Evolutionary conservation across 2,797 vertebrate genomes (phyloP), one percentile per base, ranked within the genome.

Genomic region (Aratinga solstitialis): DNA sequence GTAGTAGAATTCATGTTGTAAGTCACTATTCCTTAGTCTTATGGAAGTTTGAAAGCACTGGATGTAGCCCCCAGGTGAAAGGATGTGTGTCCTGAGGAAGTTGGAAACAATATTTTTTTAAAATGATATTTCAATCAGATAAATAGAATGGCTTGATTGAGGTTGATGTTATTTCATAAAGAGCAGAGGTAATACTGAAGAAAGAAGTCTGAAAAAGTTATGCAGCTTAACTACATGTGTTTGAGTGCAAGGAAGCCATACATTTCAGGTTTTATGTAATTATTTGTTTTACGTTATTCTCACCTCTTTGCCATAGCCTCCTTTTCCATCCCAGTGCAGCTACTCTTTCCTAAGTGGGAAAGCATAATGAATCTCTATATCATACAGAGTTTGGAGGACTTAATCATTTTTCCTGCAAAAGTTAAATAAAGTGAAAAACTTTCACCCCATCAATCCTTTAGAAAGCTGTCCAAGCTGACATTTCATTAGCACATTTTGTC

Each of bases 401-500:
- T 98, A 97, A 40, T 98, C 94, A 98, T 98, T 98, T 98, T 98
- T 98, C 94, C 96, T 97, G 95, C 93, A 98, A 97, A 98, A 98
- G 98, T 98, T 98, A 98, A 98, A 98, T 98, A 98, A 98, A 98
- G 98, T 97, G 95, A 97, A 98, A 98, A 99, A 98, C 98, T 98
- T 99, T 97, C 95, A 97, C 96, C 95, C 94, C 98, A 99, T 99
- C 98, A 98, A 98, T 99, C 98, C 97, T 98, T 97, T 96, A 97
- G 96, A 97, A 98, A 98, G 98, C 98, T 98, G 98, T 98, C 98
- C 96, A 98, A 98, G 98, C 98, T 99, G 98, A 99, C 98, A 98
- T 99, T 99, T 99, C 99, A 99, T 99, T 99, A 99, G 98, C 96
- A 97, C 97, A 98, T 98, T 99, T 98, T 99, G 98, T 99, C 98